Evolutionary conservation across 2,888 invertebrate genomes (phyloP).

Genomic region (Colostygia pectinataria): DNA sequence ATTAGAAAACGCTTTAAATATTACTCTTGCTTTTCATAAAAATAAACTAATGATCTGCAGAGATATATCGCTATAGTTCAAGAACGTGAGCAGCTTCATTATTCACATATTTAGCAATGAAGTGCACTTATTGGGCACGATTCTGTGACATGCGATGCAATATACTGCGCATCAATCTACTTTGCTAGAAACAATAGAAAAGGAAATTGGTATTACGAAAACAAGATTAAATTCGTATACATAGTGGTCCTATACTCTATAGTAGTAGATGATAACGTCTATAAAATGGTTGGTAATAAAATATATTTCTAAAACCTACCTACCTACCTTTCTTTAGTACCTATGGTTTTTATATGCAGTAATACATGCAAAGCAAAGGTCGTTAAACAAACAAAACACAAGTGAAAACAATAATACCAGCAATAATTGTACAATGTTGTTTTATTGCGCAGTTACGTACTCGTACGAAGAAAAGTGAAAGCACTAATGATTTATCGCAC

Average conservation of each 20-base stretch:
- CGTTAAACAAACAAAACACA: slow-evolving; percentile 10
- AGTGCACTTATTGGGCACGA: slow-evolving; percentile 6
- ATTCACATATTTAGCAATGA: not conserved
- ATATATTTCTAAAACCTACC: no score
- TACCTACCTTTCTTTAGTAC: no score
- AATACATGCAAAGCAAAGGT: no score
- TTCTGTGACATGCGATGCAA: not conserved
- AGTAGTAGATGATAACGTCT: no score
- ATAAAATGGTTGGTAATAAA: no score
- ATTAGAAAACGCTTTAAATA: no score
- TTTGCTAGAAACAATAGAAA: not conserved
- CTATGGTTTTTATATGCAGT: no score
- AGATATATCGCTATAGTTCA: slow-evolving; percentile 1
- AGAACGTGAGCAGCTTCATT: not conserved
- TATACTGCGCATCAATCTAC: not conserved
- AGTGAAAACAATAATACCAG: slow-evolving; percentile 25
- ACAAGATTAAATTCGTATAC: no score
- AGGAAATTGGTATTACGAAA: no score
- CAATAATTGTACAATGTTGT: slow-evolving; percentile 18
- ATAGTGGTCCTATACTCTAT: no score
- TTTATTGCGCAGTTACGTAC: slow-evolving; percentile 22
- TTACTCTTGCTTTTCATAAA: not conserved
- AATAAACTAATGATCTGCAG: not conserved
- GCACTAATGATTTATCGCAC: slow-evolving; percentile 20
- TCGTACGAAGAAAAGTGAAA: slow-evolving; percentile 25